Evolutionary conservation across 1,140 invertebrate species (phyloP), one percentile per base, ranked within the genome.

Genomic region (Cydia amplana): DNA sequence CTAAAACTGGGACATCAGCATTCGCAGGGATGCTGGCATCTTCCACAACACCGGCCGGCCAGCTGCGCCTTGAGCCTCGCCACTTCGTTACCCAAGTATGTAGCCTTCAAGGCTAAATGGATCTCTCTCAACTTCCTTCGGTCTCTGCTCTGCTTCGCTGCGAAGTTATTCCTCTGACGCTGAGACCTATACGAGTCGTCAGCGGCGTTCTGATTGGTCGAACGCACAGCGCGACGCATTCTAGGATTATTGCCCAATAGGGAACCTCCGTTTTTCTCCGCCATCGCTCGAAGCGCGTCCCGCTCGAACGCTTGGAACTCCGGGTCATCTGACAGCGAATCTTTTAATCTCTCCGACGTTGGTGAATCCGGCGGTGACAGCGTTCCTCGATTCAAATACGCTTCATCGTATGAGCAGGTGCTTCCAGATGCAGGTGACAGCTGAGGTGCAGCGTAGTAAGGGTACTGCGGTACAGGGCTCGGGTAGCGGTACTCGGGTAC

Each of bases 111-210:
- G 0, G 98, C 97, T 20, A 99, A 96, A 84, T 98, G 97, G 76
- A 99, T 97, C 87, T 99, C 98, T 86, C 99, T 98, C 14, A 96
- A 94, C 81, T 98, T 94, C 74, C 98, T 93, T 0, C 97, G 96
- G 82, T 99, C 98, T 51, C 98, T 94, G 0, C 98, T 99, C 74
- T 98, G 94, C 89, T 99, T 99, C 0, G 98, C 98, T 0, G 98
- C 98, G 80, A 97, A 97, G 88, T 99, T 99, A 87, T 99, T 99
- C 87, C 98, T 98, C 74, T 96, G 95, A 9, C 98, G 93, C 75
- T 97, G 94, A 84, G 98, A 97, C 93, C 96, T 96, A 85, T 99
- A 99, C 0, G 95, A 95, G 84, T 98, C 97, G 25, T 94, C 83
- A 0, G 77, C 77, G 4, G 87, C 85, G 7, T 70, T 70, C 36